Evolutionary conservation across 2,888 invertebrate species (phyloP).

Genomic region (Tridacna crocea): DNA sequence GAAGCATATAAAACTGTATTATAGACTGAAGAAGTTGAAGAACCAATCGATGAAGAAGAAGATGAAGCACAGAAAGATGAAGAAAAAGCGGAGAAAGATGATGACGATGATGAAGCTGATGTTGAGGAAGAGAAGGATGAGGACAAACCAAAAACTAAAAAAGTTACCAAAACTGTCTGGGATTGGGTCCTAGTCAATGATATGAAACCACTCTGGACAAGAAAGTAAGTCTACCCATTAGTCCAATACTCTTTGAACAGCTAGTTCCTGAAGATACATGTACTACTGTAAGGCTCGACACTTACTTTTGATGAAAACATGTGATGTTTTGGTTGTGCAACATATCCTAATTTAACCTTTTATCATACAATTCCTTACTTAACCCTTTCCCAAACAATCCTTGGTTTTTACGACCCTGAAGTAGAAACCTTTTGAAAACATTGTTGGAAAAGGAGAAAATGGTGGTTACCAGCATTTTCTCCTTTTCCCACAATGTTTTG

Average conservation of each 20-base stretch:
- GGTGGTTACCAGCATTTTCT: not conserved
- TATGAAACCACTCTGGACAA: conserved; percentile 99
- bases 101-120: conserved; percentile 83
- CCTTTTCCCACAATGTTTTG: not conserved
- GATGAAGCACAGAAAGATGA: conserved; percentile 80
- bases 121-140: conserved; percentile 90
- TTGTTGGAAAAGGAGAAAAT: not conserved
- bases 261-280: too few species aligned
- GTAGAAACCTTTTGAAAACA: not conserved
- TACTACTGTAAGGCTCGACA: too few species aligned
- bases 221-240: conserved; percentile 87
- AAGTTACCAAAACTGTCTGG: conserved; percentile 97
- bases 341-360: too few species aligned
- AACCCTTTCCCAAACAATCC: too few species aligned
- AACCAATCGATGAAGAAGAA: conserved; percentile 87
- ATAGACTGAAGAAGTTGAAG: conserved; percentile 90
- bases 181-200: conserved; percentile 99
- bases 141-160: conserved; percentile 91
- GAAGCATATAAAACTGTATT: not conserved
- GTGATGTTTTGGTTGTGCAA: too few species aligned
- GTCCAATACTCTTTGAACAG: too few species aligned
- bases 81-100: conserved; percentile 75
- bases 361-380: too few species aligned
- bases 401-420: too few species aligned
- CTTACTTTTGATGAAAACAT: too few species aligned